Evolutionary conservation across 2,113 vertebrate species (phyloP).

Genomic region (Panurus biarmicus): DNA sequence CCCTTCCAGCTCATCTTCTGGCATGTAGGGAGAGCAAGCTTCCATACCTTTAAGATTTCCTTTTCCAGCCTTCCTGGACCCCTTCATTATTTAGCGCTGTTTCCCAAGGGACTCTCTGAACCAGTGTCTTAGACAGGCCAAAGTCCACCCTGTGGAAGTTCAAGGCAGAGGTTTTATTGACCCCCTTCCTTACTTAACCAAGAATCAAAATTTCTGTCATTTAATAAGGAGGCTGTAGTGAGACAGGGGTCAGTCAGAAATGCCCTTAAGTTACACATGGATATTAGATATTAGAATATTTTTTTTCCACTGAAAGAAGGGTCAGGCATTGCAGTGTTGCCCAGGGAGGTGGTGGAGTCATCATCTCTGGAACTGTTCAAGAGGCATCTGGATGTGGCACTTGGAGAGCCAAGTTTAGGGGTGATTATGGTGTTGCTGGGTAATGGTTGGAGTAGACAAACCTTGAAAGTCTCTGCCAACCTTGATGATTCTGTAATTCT

Average conservation of each 20-base stretch:
- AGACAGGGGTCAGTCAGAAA: neutral
- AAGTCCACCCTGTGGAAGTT: neutral
- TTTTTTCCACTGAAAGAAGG: neutral
- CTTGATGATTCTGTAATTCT: neutral
- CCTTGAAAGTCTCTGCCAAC: neutral
- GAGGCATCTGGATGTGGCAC: neutral
- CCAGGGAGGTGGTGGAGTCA: neutral
- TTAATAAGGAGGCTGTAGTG: neutral
- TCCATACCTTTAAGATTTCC: neutral
- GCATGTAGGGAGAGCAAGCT: neutral
- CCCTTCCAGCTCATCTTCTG: neutral
- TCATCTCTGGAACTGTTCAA: neutral
- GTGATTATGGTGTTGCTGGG: neutral
- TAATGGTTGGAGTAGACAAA: neutral
- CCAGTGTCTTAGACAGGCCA: neutral
- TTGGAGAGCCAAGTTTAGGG: neutral
- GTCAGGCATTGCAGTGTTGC: neutral
- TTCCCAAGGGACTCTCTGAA: neutral
- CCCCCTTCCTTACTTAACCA: neutral
- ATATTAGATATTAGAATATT: neutral
- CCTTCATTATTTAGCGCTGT: neutral
- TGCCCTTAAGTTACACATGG: fast-evolving
- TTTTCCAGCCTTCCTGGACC: neutral
- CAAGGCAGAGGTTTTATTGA: neutral
- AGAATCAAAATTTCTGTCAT: neutral